These are phyloP conservation scores for Sebastiscus albofasciatus DNA, from an alignment of 2,797 vertebrate genomes.

Conservation along the genomic window DNA sequence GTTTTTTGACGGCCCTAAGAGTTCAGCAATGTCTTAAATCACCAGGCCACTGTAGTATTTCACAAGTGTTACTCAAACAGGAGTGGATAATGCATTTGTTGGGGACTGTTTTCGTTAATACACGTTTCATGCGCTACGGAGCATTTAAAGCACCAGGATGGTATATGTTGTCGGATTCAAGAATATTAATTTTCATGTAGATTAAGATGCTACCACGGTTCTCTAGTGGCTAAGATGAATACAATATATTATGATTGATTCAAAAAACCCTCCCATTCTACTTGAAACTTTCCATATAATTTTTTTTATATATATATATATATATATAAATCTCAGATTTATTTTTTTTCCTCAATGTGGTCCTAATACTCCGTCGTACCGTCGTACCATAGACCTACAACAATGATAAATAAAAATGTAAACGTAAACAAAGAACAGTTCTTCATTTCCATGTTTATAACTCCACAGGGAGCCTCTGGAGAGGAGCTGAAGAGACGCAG, in stretches of 20 bases:
- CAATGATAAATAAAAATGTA: no score
- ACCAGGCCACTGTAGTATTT: neutral
- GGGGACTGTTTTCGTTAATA: slow-evolving; percentile 1
- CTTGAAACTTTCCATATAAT: neutral
- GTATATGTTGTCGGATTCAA: neutral
- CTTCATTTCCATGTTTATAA: no score
- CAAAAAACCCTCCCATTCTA: neutral
- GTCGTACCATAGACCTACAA: no score
- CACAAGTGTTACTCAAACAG: neutral
- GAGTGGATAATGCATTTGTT: neutral
- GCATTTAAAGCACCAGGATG: neutral
- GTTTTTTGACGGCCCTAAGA: no score
- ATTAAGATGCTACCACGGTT: neutral
- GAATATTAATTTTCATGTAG: neutral
- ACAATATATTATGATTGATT: neutral
- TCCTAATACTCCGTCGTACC: no score
- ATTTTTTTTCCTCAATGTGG: no score
- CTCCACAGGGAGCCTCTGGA: no score
- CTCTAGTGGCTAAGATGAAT: neutral
- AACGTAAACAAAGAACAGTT: no score
- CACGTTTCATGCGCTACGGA: neutral
- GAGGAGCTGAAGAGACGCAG: no score
- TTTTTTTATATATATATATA: no score
- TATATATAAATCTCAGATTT: no score
- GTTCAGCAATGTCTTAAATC: neutral